Percentiles rank a stretch among this genome's conserved stretches.
phyloP scores from a whole-genome alignment of 2,113 vertebrate genomes.

The Pitta sordida region DNA sequence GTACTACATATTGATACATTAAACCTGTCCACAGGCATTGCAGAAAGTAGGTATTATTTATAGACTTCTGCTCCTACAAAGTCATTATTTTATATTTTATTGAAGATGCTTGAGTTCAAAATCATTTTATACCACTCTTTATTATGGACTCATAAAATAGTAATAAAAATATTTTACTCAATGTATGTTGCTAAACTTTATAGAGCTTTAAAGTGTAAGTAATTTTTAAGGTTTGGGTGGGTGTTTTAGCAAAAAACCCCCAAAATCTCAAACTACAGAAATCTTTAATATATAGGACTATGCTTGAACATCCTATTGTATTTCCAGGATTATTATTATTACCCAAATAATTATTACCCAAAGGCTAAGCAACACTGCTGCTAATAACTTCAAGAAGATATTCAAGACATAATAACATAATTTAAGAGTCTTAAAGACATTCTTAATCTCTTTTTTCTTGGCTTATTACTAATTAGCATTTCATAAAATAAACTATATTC shows the following conservation, averaged over 20 bases:
- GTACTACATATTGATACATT: accelerated
- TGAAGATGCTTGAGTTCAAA: neutral
- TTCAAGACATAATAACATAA: neutral
- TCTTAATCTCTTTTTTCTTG: neutral
- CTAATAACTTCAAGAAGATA: neutral
- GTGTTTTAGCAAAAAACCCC: neutral
- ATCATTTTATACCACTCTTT: neutral
- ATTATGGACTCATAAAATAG: neutral
- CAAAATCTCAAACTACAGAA: neutral
- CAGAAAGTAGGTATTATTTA: neutral
- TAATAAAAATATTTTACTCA: neutral
- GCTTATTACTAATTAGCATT: neutral
- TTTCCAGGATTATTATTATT: neutral
- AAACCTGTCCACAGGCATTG: neutral
- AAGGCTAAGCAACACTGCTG: neutral
- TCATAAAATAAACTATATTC: neutral
- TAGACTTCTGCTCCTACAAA: neutral
- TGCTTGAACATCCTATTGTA: neutral
- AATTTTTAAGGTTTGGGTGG: neutral
- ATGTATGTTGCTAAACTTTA: neutral
- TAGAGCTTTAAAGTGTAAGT: neutral
- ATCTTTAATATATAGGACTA: neutral
- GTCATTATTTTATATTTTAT: neutral
- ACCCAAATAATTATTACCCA: too few species aligned
- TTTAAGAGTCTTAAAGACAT: neutral